Percentiles rank a stretch among this genome's conserved stretches.
Conservation (phyloP, 2,113 vertebrate genomes). For the Mormyrus iriodes region DNA sequence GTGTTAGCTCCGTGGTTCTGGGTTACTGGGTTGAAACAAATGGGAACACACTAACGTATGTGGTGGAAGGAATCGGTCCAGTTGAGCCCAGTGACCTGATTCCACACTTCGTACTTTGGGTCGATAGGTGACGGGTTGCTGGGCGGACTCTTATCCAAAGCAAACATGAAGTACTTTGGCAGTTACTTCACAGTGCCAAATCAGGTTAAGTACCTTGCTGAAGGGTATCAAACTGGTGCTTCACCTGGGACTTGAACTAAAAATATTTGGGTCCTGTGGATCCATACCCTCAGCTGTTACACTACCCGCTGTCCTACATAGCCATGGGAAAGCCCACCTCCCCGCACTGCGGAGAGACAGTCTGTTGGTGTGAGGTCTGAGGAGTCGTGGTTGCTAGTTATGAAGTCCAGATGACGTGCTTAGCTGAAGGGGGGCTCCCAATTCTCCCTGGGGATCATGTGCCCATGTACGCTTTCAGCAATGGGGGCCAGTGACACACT, state of each 20-base stretch:
- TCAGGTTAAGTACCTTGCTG: not conserved
- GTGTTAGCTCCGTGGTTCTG: not conserved
- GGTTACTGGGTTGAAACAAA: not conserved
- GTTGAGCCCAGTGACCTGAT: not conserved
- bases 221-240: not conserved
- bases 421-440: not conserved
- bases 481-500: not conserved
- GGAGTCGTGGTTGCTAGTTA: not conserved
- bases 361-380: not conserved
- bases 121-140: not conserved
- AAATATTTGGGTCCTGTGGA: not conserved
- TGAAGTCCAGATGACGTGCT: not conserved
- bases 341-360: not conserved
- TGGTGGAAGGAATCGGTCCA: not conserved
- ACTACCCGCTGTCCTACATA: not conserved
- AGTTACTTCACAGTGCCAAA: not conserved
- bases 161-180: not conserved
- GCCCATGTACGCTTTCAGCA: not conserved
- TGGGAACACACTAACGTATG: not conserved
- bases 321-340: not conserved
- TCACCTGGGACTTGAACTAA: not conserved
- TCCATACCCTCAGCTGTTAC: not conserved
- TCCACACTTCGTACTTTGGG: not conserved
- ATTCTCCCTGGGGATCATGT: not conserved
- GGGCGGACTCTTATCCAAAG: not conserved